Conservation (phyloP, 1,140 invertebrate species). For the Caenorhabditis brenneri region DNA sequence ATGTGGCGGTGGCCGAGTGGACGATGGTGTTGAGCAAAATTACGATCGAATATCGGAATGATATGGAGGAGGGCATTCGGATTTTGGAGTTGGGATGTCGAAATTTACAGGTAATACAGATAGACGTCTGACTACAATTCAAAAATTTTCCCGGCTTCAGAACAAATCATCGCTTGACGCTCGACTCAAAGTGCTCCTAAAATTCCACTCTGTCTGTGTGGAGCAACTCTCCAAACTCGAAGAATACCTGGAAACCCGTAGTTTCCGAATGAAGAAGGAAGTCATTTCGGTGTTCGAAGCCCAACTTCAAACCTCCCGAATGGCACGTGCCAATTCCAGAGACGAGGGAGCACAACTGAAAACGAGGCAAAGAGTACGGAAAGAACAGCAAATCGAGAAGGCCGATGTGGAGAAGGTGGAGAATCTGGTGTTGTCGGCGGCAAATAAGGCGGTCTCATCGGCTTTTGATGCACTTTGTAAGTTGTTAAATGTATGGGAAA, state of each 20-base stretch:
- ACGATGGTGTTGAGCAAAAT: neutral
- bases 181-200: neutral
- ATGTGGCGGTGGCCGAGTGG: neutral
- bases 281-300: neutral
- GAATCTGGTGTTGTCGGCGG: neutral
- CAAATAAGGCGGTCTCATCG: neutral
- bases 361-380: neutral
- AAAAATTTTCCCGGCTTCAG: no score
- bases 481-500: no score
- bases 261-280: constrained; percentile 1
- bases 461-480: neutral
- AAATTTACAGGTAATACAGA: no score
- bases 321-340: neutral
- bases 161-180: neutral
- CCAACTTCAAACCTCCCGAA: neutral
- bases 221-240: constrained; percentile 2
- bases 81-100: neutral
- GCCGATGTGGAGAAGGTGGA: constrained; percentile 5
- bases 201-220: neutral
- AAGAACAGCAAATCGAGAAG: neutral
- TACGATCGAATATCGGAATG: constrained; percentile 17
- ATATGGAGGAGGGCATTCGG: neutral
- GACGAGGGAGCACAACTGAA: neutral
- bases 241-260: neutral
- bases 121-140: no score